Conservation (phyloP, 1,140 invertebrate genomes). For the Muscidifurax raptorellus region DNA sequence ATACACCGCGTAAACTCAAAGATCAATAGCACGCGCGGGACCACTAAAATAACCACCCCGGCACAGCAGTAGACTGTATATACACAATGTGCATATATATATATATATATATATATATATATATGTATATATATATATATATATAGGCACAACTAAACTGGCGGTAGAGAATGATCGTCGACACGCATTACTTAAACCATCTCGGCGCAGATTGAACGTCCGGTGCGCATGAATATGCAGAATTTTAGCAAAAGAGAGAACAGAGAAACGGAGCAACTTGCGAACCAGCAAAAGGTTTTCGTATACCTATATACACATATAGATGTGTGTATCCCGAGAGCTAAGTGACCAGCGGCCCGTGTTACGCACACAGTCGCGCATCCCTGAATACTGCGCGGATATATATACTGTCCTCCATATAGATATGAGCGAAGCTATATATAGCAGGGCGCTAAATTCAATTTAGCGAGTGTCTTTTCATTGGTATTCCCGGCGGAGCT, state of each 20-base stretch:
- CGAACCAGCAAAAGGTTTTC: constrained; percentile 4
- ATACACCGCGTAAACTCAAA: neutral
- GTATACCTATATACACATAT: neutral
- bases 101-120: too few species aligned
- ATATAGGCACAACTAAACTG: too few species aligned
- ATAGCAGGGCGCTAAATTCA: constrained; percentile 36
- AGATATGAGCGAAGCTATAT: neutral
- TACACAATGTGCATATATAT: too few species aligned
- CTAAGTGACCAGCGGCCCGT: neutral
- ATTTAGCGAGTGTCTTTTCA: constrained; percentile 48
- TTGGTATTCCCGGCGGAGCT: constrained; percentile 40
- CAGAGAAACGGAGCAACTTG: neutral
- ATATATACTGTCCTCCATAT: neutral
- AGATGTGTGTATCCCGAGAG: neutral
- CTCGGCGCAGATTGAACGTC: constrained; percentile 22
- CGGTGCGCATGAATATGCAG: constrained; percentile 39
- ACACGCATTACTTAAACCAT: constrained; percentile 1
- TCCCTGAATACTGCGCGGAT: neutral
- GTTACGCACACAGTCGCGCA: neutral
- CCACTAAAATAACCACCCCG: neutral
- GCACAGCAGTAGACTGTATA: neutral
- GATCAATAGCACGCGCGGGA: neutral
- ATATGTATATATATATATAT: too few species aligned
- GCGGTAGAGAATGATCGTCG: neutral
- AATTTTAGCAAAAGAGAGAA: constrained; percentile 35